phyloP scores from a whole-genome alignment of 2,888 invertebrate genomes.

The Nycteola revayana region DNA sequence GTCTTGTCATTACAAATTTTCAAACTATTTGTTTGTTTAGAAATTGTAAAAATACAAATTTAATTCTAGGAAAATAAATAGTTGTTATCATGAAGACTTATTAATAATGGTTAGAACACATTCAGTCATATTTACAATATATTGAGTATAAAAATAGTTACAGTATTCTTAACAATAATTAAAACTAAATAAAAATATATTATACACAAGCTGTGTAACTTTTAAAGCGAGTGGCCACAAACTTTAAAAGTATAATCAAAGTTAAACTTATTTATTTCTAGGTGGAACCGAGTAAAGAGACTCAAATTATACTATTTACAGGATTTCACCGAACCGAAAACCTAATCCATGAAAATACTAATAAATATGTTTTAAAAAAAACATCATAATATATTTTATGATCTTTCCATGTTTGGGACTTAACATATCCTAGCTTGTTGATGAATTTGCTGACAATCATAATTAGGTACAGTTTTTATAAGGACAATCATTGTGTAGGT shows the following conservation, averaged over 20 bases:
- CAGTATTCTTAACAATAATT: conserved; percentile 39
- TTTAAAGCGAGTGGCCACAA: conserved; percentile 47
- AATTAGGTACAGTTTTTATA: too few species aligned
- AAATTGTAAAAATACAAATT: conserved; percentile 12
- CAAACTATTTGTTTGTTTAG: conserved; percentile 12
- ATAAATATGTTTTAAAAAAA: conserved; percentile 22
- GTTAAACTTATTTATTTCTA: conserved; percentile 26
- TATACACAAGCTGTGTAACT: conserved; percentile 39
- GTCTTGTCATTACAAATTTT: conserved; percentile 18
- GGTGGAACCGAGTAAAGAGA: conserved; percentile 77
- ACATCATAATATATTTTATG: too few species aligned
- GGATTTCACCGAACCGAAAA: conserved; percentile 62
- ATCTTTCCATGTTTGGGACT: too few species aligned
- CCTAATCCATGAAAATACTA: conserved; percentile 37
- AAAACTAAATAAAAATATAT: conserved; percentile 36
- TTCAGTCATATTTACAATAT: conserved; percentile 53
- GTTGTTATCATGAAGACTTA: conserved; percentile 31
- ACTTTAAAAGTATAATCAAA: conserved; percentile 35
- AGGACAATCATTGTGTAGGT: too few species aligned
- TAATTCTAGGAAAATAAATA: conserved; percentile 32
- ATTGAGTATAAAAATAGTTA: conserved; percentile 41
- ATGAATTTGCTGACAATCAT: too few species aligned
- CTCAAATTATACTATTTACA: conserved; percentile 62
- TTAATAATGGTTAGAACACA: conserved; percentile 45
- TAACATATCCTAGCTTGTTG: too few species aligned